phyloP scores from a whole-genome alignment of 2,888 invertebrate species.

The Cecidostiba fungosa region DNA sequence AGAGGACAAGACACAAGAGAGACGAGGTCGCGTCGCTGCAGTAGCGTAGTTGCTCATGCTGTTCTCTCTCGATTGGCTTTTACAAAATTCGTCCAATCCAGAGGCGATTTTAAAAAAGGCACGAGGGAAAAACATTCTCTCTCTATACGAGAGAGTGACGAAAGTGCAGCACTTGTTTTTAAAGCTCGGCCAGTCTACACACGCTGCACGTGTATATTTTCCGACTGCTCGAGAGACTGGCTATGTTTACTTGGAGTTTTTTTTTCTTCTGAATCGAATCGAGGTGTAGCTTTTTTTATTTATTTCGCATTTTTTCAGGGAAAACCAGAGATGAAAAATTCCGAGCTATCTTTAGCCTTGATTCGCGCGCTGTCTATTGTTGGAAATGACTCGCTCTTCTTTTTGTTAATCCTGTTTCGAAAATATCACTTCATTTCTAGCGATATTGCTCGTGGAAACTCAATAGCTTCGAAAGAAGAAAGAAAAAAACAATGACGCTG shows the following conservation, averaged over 20 bases:
- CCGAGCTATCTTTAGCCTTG: not conserved
- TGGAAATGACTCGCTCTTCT: not conserved
- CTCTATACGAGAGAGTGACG: not conserved
- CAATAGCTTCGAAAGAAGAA: too few species aligned
- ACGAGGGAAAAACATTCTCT: not conserved
- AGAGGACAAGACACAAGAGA: not conserved
- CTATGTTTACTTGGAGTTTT: not conserved
- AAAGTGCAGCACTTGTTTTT: not conserved
- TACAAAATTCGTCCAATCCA: not conserved
- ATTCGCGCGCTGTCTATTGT: not conserved
- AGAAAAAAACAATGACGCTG: too few species aligned
- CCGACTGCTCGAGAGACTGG: not conserved
- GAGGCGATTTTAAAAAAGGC: not conserved
- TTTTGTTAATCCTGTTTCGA: too few species aligned
- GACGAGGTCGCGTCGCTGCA: slow-evolving; percentile 13
- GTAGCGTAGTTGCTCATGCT: not conserved
- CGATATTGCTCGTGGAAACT: too few species aligned
- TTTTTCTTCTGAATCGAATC: not conserved
- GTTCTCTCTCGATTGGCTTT: not conserved
- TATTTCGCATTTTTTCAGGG: not conserved
- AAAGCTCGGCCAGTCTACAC: not conserved
- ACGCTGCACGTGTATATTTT: not conserved
- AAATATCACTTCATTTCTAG: too few species aligned
- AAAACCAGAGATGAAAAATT: not conserved
- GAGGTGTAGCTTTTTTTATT: too few species aligned